Conservation (phyloP, 2,888 invertebrate genomes). For the Hypolimnas misippus region DNA sequence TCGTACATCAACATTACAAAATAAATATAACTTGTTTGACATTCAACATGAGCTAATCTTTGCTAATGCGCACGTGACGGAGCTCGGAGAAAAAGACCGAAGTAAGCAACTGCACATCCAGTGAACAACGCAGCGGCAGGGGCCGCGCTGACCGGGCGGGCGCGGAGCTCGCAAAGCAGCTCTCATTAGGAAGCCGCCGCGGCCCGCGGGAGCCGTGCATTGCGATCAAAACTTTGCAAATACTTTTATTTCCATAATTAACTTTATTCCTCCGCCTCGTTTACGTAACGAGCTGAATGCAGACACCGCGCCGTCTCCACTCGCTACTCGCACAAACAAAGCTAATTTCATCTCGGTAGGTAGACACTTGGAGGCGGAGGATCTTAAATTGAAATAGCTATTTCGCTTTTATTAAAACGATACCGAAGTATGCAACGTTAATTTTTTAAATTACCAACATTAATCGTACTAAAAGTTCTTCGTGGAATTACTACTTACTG, state of each 20-base stretch:
- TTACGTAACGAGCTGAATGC: conserved; percentile 7
- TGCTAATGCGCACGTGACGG: too few species aligned
- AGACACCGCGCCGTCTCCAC: neutral
- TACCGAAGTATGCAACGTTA: neutral
- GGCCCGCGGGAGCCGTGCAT: conserved; percentile 4
- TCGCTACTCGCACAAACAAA: conserved; percentile 4
- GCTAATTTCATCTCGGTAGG: conserved; percentile 3
- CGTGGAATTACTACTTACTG: too few species aligned
- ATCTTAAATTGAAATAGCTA: conserved; percentile 8
- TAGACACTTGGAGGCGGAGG: neutral
- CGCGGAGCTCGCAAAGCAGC: too few species aligned
- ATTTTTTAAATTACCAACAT: neutral
- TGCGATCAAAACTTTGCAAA: conserved; percentile 20
- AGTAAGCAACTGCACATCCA: too few species aligned
- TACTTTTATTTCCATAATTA: conserved; percentile 29
- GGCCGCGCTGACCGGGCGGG: neutral
- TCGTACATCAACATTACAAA: too few species aligned
- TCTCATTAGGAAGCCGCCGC: conserved; percentile 14
- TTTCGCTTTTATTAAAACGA: neutral
- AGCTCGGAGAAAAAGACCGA: too few species aligned
- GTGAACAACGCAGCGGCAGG: neutral
- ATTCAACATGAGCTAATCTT: too few species aligned
- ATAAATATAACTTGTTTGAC: too few species aligned
- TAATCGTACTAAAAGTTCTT: neutral
- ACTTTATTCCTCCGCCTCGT: conserved; percentile 14